Evolutionary conservation across 2,888 invertebrate genomes (phyloP).

Genomic region (Bombylius major): DNA sequence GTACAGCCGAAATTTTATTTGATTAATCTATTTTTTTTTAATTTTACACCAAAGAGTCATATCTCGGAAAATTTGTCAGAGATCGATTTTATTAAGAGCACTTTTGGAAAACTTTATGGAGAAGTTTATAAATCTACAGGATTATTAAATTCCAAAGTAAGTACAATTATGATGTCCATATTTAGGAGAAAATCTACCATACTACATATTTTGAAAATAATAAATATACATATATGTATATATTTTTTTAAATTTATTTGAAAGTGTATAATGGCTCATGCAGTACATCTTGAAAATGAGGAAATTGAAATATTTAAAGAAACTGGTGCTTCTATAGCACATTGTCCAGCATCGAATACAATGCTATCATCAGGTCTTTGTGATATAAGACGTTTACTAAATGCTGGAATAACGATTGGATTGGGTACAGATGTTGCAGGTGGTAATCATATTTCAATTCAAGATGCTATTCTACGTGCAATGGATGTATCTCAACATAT

Average conservation of each 20-base stretch:
- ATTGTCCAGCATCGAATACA: slow-evolving; percentile 80
- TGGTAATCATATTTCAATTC: slow-evolving; percentile 62
- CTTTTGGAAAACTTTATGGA: slow-evolving; percentile 51
- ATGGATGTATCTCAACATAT: slow-evolving; percentile 62
- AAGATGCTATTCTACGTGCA: slow-evolving; percentile 60
- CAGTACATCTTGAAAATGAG: slow-evolving; percentile 55
- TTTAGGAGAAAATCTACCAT: no score
- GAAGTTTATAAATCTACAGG: slow-evolving; percentile 62
- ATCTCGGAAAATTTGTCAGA: slow-evolving; percentile 71
- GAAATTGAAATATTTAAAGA: slow-evolving; percentile 52
- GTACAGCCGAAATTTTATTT: no score
- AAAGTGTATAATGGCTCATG: slow-evolving; percentile 68
- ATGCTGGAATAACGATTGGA: slow-evolving; percentile 58
- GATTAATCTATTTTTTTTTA: not conserved
- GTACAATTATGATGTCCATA: no score
- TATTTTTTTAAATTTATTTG: no score
- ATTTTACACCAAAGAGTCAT: slow-evolving; percentile 50
- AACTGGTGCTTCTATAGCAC: slow-evolving; percentile 57
- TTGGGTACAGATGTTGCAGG: slow-evolving; percentile 78
- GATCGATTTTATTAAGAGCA: slow-evolving; percentile 47
- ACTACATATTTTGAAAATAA: no score
- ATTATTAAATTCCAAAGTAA: slow-evolving; percentile 38
- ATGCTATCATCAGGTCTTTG: slow-evolving; percentile 70
- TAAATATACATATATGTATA: no score
- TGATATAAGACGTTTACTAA: slow-evolving; percentile 53